These are phyloP conservation scores for Choristoneura fumiferana DNA, from an alignment of 1,140 invertebrate genomes.

Conservation along the genomic window DNA sequence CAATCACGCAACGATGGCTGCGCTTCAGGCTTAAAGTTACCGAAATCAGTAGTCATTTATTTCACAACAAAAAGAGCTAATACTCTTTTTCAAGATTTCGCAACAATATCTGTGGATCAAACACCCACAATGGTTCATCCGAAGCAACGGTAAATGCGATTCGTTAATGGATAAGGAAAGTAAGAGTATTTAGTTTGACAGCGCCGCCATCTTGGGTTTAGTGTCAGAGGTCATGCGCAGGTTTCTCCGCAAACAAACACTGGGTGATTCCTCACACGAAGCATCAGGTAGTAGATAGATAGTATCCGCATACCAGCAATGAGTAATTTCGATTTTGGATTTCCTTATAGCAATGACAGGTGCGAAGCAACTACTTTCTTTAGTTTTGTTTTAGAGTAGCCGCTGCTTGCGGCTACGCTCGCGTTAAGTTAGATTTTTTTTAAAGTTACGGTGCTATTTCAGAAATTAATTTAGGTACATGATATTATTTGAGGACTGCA, in stretches of 20 bases:
- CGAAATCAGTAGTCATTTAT: conserved; percentile 23
- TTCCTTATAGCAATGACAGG: too few relatives aligned
- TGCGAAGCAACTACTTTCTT: too few relatives aligned
- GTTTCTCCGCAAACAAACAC: conserved; percentile 54
- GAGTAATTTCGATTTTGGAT: too few relatives aligned
- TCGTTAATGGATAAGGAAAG: conserved; percentile 48
- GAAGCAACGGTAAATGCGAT: conserved; percentile 37
- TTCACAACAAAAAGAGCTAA: conserved; percentile 27
- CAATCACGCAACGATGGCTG: background rate
- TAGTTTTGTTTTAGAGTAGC: too few relatives aligned
- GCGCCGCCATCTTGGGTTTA: conserved; percentile 59
- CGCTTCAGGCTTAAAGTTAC: background rate
- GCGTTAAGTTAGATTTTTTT: too few relatives aligned
- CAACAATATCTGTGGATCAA: conserved; percentile 33
- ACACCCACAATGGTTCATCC: conserved; percentile 27
- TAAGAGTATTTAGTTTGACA: conserved; percentile 57
- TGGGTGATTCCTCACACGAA: conserved; percentile 54
- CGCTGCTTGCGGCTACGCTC: too few relatives aligned
- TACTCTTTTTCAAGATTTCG: conserved; percentile 35
- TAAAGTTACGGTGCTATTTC: too few relatives aligned
- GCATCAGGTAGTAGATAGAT: background rate
- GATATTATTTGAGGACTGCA: too few relatives aligned
- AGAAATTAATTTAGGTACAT: too few relatives aligned
- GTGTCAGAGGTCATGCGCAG: conserved; percentile 58
- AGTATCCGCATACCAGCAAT: background rate